A percentile compares a stretch with the other conserved stretches of the same genome.
Conservation (phyloP, 2,113 vertebrate species). For the Pollimyrus isidori region DNA sequence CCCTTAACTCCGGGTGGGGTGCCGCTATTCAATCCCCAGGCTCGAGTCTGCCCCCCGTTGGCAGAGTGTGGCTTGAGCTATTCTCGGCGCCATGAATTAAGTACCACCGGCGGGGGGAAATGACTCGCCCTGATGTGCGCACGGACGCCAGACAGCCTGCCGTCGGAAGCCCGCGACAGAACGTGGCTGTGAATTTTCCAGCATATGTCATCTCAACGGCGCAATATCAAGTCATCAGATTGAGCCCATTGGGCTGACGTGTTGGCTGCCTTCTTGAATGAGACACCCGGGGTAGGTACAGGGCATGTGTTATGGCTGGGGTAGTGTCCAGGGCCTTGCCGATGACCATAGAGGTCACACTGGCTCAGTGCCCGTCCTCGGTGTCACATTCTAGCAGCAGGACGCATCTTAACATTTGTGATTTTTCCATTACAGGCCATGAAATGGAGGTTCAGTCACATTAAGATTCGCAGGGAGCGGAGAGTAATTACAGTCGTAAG, state of each 20-base stretch:
- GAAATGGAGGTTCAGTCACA: conserved; percentile 38
- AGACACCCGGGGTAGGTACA: too few species aligned
- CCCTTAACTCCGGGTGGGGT: background rate
- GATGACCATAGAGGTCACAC: background rate
- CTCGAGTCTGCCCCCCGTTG: background rate
- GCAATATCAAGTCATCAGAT: background rate
- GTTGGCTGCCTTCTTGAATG: background rate
- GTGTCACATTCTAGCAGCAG: conserved; percentile 44
- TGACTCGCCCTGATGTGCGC: background rate
- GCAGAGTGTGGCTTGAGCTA: background rate
- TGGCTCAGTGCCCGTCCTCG: conserved; percentile 29
- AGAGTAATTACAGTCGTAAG: conserved; percentile 61
- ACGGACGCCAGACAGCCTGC: background rate
- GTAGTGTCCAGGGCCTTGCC: background rate
- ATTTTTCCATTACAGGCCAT: conserved; percentile 63
- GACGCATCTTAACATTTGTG: conserved; percentile 46
- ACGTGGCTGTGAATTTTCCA: background rate
- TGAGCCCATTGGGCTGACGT: background rate
- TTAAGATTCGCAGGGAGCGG: conserved; percentile 44
- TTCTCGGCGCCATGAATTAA: background rate
- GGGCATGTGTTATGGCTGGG: background rate
- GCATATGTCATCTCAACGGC: background rate
- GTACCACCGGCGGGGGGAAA: background rate
- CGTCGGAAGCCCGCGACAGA: background rate
- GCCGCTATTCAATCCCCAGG: background rate